Percentiles rank a stretch among this genome's conserved stretches.
Evolutionary conservation across 2,113 vertebrate genomes (phyloP).

Genomic region (Bucco capensis): DNA sequence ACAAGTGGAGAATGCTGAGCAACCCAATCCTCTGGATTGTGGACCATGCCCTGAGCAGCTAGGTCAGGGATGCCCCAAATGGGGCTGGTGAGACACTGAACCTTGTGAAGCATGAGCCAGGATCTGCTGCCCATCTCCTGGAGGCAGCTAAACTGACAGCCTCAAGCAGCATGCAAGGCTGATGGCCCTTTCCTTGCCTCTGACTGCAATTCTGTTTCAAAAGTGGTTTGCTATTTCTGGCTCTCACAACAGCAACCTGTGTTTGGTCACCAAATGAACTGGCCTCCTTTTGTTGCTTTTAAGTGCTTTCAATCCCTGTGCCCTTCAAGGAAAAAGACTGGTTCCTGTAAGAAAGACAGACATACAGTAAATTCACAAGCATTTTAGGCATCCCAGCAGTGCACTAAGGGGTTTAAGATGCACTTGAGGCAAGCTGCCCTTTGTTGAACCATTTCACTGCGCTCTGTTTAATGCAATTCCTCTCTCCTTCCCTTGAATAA

Average conservation of each 20-base stretch:
- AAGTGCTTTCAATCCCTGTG: background rate
- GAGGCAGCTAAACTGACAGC: background rate
- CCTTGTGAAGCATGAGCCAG: background rate
- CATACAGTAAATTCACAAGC: background rate
- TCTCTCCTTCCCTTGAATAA: background rate
- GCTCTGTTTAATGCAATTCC: background rate
- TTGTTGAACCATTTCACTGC: background rate
- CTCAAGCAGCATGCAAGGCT: accelerated
- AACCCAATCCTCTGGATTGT: background rate
- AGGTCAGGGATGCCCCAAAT: background rate
- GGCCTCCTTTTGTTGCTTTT: background rate
- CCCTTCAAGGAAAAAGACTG: background rate
- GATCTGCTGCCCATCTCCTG: background rate
- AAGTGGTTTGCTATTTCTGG: background rate
- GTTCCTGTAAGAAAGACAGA: background rate
- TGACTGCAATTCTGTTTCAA: background rate
- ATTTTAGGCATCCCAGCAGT: background rate
- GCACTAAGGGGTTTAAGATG: background rate
- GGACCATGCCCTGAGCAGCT: background rate
- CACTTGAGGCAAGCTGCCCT: background rate
- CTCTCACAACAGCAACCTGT: background rate
- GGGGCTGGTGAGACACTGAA: background rate
- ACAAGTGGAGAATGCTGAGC: background rate
- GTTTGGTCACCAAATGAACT: background rate
- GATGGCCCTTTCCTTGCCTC: background rate